Conservation (phyloP, 1,140 invertebrate genomes). For the Tetraneura akinire region DNA sequence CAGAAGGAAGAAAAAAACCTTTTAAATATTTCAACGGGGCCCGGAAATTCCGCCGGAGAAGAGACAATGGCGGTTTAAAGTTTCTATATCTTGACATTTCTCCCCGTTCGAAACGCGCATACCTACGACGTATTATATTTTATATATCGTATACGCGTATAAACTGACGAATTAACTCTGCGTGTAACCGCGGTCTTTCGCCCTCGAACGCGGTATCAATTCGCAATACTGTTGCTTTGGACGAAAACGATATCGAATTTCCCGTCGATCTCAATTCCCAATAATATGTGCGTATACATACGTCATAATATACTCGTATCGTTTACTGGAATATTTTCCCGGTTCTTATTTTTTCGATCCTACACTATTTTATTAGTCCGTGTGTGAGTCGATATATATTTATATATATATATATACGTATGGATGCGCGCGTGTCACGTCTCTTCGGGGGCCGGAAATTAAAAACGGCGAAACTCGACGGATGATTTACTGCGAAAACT, state of each 20-base stretch:
- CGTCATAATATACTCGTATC: too few relatives aligned
- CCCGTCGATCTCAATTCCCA: too few relatives aligned
- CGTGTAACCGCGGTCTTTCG: too few relatives aligned
- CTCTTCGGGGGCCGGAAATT: slow-evolving; percentile 44
- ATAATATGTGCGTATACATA: background rate
- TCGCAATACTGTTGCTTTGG: background rate
- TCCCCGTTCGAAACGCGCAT: background rate
- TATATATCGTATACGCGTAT: background rate
- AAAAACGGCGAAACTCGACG: slow-evolving; percentile 26
- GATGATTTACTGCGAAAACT: slow-evolving; percentile 39
- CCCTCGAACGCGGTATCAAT: background rate
- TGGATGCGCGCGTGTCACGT: background rate
- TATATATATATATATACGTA: too few relatives aligned
- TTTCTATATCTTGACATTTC: background rate
- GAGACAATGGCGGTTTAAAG: slow-evolving; percentile 25
- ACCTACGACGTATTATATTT: too few relatives aligned
- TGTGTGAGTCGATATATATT: too few relatives aligned
- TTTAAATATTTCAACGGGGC: slow-evolving; percentile 45
- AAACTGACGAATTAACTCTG: background rate
- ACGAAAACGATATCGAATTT: background rate
- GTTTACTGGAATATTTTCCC: too few relatives aligned
- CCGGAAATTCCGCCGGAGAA: slow-evolving; percentile 4
- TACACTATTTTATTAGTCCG: too few relatives aligned
- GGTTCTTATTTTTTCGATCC: too few relatives aligned
- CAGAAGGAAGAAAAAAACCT: slow-evolving; percentile 24